Percentiles rank a stretch among this genome's conserved stretches.
phyloP scores from a whole-genome alignment of 2,113 vertebrate genomes.

The Lepus americanus region DNA sequence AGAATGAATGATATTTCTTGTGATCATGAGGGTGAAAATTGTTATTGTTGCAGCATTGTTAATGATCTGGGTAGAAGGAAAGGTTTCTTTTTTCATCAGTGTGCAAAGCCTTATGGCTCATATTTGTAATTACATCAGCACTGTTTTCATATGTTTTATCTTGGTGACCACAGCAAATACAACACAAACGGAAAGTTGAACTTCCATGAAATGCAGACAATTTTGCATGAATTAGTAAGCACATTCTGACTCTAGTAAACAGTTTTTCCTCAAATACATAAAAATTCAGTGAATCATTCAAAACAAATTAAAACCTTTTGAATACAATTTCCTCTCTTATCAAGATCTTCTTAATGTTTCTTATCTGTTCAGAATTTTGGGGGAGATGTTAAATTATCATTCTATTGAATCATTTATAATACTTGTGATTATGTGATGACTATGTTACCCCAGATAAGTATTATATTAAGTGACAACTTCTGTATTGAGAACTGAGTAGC shows the following conservation, averaged over 20 bases:
- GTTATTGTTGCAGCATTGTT: background rate
- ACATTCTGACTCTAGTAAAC: background rate
- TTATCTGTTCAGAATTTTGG: background rate
- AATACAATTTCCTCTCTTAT: background rate
- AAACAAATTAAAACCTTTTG: background rate
- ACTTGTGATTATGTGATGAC: background rate
- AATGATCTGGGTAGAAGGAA: background rate
- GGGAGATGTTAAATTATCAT: background rate
- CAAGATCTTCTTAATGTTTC: background rate
- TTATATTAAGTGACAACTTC: background rate
- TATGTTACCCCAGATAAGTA: background rate
- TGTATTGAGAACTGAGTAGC: background rate
- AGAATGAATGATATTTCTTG: background rate
- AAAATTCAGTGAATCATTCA: background rate
- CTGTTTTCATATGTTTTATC: background rate
- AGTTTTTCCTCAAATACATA: background rate
- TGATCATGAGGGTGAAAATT: background rate
- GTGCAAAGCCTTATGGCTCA: background rate
- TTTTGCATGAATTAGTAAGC: background rate
- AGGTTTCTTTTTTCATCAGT: background rate
- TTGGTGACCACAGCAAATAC: constrained; percentile 6
- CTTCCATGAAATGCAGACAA: background rate
- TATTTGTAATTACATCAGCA: background rate
- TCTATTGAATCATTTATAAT: background rate
- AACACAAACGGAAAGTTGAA: background rate